A percentile compares a stretch with the other conserved stretches of the same genome.
Evolutionary conservation across 2,113 vertebrate genomes (phyloP).

Genomic region (Cavia porcellus): DNA sequence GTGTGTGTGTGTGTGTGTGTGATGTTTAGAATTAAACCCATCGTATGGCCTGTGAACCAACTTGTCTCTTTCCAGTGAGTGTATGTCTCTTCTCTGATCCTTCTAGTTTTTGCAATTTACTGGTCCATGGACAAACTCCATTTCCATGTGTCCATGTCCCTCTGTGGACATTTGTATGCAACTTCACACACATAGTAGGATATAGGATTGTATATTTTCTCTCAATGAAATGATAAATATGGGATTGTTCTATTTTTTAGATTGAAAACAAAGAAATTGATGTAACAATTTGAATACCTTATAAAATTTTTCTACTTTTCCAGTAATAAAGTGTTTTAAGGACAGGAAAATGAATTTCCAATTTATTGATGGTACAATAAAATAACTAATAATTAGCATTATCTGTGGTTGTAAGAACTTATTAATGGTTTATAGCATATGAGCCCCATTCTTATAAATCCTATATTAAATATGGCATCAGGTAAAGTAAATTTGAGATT

Average conservation of each 20-base stretch:
- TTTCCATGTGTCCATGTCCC: background rate
- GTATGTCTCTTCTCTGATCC: background rate
- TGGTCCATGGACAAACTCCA: background rate
- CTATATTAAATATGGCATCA: background rate
- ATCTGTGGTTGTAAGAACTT: background rate
- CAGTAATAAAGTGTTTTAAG: slow-evolving; percentile 8
- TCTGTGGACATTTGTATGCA: background rate
- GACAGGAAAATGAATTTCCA: slow-evolving; percentile 41
- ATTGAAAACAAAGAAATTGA: background rate
- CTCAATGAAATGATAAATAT: slow-evolving; percentile 2
- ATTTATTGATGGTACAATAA: background rate
- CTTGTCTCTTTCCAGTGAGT: background rate
- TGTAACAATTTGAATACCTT: slow-evolving; percentile 5
- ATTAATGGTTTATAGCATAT: background rate
- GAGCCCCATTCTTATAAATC: background rate
- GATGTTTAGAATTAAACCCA: background rate
- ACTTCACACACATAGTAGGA: background rate
- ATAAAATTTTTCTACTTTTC: background rate
- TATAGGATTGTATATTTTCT: background rate
- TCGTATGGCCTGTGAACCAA: background rate
- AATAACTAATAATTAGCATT: slow-evolving; percentile 26
- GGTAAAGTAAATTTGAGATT: background rate
- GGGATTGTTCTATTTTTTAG: background rate
- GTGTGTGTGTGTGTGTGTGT: background rate
- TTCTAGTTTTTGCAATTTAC: slow-evolving; percentile 26